Base-by-base conservation (phyloP, 2,113 vertebrate species). In the Colinus virginianus region DNA sequence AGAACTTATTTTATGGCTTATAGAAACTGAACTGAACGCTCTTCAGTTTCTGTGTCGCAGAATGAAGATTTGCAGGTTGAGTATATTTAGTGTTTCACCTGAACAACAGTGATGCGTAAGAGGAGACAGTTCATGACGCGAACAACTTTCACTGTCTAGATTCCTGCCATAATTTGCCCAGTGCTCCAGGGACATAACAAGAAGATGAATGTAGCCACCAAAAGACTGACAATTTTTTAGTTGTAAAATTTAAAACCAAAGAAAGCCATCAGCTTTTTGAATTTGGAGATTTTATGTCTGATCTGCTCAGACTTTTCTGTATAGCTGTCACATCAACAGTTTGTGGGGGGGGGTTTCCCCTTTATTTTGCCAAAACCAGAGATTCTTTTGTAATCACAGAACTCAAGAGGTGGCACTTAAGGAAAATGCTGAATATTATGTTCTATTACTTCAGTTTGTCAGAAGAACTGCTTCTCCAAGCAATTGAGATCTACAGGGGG, bases 331-430 rank as follows among this genome's bases (percentile, higher is more conserved):
- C 14, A 80, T 70, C 34, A 66, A 77, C 12, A 80, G 2, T 11
- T 56, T 21, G 40, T 40, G 40, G 40, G 40, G 40, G n/a, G 1
- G 0, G 38, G 36, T 67, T 83, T 84, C 25, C 3, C 2, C 11
- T 88, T 92, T 92, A 86, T 90, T 94, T 92, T 90, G 18, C 51
- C 36, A 58, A 82, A 76, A 28, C 36, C 63, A 77, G 43, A 80
- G 12, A 45, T 66, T 78, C 66, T 88, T 59, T 14, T 83, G 26
- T 75, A 84, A 79, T 66, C 55, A 28, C 53, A 46, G n/a, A 88
- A 76, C 43, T 76, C 26, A 78, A n/a, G 28, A 78, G 7, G 30
- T 64, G 22, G 6, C 15, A 49, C 19, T 90, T 94, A 76, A 90
- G 42, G 81, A 87, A 88, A 87, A 45, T 62, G 18, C 45, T 79